Percentiles rank a stretch among this genome's conserved stretches.
Evolutionary conservation across 2,113 vertebrate species (phyloP).

Genomic region (Myrmecophaga tridactyla): DNA sequence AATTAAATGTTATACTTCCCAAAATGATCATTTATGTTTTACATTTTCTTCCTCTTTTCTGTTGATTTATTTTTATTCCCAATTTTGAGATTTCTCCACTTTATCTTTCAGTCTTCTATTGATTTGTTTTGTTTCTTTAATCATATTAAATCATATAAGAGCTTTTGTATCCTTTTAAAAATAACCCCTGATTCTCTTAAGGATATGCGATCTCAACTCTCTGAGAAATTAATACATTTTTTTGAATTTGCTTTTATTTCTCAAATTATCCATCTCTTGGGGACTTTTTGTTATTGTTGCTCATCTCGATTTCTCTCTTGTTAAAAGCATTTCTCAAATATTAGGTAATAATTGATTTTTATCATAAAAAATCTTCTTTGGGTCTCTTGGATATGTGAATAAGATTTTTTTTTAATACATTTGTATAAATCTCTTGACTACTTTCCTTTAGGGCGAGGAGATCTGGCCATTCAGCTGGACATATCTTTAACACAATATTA

Average conservation of each 20-base stretch:
- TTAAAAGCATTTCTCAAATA: background rate
- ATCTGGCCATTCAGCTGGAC: background rate
- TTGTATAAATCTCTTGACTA: background rate
- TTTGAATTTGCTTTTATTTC: background rate
- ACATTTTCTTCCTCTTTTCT: background rate
- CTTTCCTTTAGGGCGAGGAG: background rate
- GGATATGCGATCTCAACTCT: background rate
- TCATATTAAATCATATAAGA: background rate
- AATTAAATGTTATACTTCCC: background rate
- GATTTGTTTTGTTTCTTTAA: background rate
- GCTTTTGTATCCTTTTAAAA: background rate
- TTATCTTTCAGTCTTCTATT: background rate
- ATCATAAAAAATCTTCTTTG: background rate
- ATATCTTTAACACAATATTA: background rate
- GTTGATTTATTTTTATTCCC: background rate
- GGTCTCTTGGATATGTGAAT: background rate
- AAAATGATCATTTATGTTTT: no score
- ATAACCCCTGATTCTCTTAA: background rate
- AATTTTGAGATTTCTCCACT: background rate
- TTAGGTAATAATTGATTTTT: background rate
- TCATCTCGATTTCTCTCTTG: background rate
- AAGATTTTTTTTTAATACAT: background rate
- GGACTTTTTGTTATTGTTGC: background rate
- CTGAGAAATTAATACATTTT: background rate
- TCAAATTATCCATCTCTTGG: no score